Percentiles rank a stretch among this genome's conserved stretches.
phyloP scores from a whole-genome alignment of 2,888 invertebrate species.

The Thymelicus lineola region DNA sequence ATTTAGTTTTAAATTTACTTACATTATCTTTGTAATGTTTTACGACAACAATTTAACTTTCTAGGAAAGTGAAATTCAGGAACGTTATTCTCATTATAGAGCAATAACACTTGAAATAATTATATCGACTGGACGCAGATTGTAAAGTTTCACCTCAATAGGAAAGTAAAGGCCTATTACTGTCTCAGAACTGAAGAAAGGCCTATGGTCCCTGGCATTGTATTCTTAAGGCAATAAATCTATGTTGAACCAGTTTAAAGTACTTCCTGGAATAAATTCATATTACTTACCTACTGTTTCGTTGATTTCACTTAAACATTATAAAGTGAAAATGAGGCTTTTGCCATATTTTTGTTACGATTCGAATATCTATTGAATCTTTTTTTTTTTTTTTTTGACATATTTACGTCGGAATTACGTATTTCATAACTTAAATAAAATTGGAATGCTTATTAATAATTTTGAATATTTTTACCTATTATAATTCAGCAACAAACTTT shows the following conservation, averaged over 20 bases:
- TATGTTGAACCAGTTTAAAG: conserved; percentile 7
- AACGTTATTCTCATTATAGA: conserved; percentile 35
- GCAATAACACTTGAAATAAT: conserved; percentile 37
- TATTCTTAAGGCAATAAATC: conserved; percentile 25
- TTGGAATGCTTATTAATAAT: too few relatives aligned
- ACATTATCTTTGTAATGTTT: conserved; percentile 26
- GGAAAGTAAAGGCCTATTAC: conserved; percentile 14
- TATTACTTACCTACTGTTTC: not conserved
- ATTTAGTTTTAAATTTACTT: conserved; percentile 36
- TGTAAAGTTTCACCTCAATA: conserved; percentile 27
- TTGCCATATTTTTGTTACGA: too few relatives aligned
- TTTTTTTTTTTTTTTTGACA: too few relatives aligned
- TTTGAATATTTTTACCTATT: too few relatives aligned
- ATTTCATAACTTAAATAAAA: too few relatives aligned
- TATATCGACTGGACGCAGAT: conserved; percentile 25
- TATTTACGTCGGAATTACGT: too few relatives aligned
- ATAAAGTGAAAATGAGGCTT: not conserved
- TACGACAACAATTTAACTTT: conserved; percentile 31
- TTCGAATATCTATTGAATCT: too few relatives aligned
- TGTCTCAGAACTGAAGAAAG: conserved; percentile 9
- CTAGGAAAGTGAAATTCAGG: conserved; percentile 38
- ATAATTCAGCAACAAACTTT: too few relatives aligned
- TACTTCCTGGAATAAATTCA: conserved; percentile 10
- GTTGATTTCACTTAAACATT: not conserved
- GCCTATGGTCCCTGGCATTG: conserved; percentile 15